Conservation (phyloP, 1,140 invertebrate genomes). For the Trichonephila clavata region DNA sequence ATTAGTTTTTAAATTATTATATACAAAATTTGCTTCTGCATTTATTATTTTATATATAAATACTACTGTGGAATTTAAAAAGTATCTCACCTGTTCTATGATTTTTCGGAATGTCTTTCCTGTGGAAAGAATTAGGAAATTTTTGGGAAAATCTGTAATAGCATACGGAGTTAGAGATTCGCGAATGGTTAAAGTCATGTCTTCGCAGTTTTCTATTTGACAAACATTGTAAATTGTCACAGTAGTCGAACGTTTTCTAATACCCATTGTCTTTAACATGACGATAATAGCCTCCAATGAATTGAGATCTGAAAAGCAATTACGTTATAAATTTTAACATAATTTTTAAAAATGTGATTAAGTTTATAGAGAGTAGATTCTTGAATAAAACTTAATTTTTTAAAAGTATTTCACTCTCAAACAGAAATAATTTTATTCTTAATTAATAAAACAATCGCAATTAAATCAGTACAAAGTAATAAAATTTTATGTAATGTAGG, state of each 20-base stretch:
- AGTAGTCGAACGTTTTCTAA: constrained; percentile 33
- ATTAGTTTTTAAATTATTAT: too few species aligned
- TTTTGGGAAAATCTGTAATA: constrained; percentile 25
- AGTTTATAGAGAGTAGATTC: too few species aligned
- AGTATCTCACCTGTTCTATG: constrained; percentile 59
- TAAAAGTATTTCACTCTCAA: too few species aligned
- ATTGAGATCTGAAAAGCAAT: constrained; percentile 59
- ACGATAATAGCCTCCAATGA: constrained; percentile 47
- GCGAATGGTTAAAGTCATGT: constrained; percentile 39
- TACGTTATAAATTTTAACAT: not conserved
- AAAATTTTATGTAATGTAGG: too few species aligned
- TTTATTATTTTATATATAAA: not conserved
- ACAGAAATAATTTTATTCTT: too few species aligned
- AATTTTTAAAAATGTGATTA: not conserved
- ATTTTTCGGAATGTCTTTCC: constrained; percentile 63
- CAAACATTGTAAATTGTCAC: constrained; percentile 63
- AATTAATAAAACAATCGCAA: too few species aligned
- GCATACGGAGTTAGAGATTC: constrained; percentile 46
- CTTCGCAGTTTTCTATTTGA: constrained; percentile 47
- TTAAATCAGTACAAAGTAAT: too few species aligned
- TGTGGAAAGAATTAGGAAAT: constrained; percentile 51
- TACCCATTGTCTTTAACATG: constrained; percentile 39
- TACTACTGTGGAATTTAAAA: not conserved
- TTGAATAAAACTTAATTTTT: too few species aligned
- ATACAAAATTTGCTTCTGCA: too few species aligned